phyloP scores from a whole-genome alignment of 2,888 invertebrate genomes.

The Parnassius orleans region DNA sequence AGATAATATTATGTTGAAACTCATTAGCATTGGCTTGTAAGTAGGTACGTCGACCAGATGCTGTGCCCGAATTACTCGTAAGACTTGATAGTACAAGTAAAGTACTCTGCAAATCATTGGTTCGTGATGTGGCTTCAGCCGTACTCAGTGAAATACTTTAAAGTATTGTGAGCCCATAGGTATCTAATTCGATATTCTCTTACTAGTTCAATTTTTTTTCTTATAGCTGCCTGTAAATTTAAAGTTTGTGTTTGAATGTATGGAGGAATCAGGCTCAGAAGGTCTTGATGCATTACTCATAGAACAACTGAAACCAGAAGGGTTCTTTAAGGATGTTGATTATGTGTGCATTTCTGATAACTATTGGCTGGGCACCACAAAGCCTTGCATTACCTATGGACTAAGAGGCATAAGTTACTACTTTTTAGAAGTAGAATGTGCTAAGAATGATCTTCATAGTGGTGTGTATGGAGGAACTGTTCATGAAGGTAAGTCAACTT shows the following conservation, averaged over 20 bases:
- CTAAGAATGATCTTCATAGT: constrained; percentile 96
- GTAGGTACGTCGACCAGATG: too few relatives aligned
- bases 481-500: constrained; percentile 78
- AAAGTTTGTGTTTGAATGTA: constrained; percentile 97
- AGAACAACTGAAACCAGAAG: constrained; percentile 77
- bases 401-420: constrained; percentile 96
- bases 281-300: constrained; percentile 94
- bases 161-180: too few relatives aligned
- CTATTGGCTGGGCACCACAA: constrained; percentile 98
- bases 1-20: too few relatives aligned
- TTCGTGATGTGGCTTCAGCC: too few relatives aligned
- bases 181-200: not conserved
- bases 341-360: constrained; percentile 99
- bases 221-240: constrained; percentile 85
- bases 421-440: constrained; percentile 92
- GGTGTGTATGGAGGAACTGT: constrained; percentile 98
- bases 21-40: too few relatives aligned
- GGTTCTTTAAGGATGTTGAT: constrained; percentile 91
- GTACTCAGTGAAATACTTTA: too few relatives aligned
- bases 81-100: too few relatives aligned
- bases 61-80: too few relatives aligned
- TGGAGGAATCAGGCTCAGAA: constrained; percentile 98
- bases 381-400: constrained; percentile 98
- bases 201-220: constrained; percentile 11
- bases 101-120: too few relatives aligned